Percentiles rank a stretch among this genome's conserved stretches.
Conservation (phyloP, 2,797 vertebrate species). For the Sebastiscus tertius region DNA sequence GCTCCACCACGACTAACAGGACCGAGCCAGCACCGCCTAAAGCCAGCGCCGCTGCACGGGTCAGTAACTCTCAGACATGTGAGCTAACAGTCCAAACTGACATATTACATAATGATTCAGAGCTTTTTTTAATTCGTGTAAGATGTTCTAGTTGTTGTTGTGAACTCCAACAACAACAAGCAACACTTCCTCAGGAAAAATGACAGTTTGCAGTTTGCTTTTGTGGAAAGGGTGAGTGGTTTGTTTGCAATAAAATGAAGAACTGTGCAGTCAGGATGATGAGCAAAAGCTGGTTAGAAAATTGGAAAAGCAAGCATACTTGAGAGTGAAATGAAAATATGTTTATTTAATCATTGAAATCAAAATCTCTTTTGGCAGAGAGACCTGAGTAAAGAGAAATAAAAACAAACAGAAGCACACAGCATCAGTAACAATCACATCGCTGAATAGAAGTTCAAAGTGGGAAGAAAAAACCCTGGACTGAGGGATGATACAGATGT, state of each 20-base stretch:
- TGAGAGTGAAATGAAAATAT: background rate
- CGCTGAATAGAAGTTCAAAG: background rate
- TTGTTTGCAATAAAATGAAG: conserved; percentile 9
- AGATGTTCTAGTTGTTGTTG: background rate
- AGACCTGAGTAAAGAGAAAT: background rate
- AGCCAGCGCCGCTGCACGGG: conserved; percentile 54
- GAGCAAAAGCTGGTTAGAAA: background rate
- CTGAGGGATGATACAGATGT: background rate
- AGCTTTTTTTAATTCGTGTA: background rate
- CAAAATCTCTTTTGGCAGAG: background rate
- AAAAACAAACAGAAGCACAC: background rate
- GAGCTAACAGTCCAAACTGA: conserved; percentile 7
- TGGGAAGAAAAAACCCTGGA: background rate
- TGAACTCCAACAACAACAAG: background rate
- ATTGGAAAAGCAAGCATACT: background rate
- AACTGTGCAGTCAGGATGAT: background rate
- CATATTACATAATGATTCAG: conserved; percentile 8
- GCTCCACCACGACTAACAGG: conserved; percentile 15
- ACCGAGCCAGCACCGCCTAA: conserved; percentile 13
- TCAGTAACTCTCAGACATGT: conserved; percentile 55
- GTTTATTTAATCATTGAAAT: background rate
- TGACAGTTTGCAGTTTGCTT: background rate
- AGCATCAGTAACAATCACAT: background rate
- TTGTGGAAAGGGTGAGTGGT: background rate
- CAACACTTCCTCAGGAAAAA: background rate